Evolutionary conservation across 2,888 invertebrate genomes (phyloP).

Genomic region (Sesamia inferens): DNA sequence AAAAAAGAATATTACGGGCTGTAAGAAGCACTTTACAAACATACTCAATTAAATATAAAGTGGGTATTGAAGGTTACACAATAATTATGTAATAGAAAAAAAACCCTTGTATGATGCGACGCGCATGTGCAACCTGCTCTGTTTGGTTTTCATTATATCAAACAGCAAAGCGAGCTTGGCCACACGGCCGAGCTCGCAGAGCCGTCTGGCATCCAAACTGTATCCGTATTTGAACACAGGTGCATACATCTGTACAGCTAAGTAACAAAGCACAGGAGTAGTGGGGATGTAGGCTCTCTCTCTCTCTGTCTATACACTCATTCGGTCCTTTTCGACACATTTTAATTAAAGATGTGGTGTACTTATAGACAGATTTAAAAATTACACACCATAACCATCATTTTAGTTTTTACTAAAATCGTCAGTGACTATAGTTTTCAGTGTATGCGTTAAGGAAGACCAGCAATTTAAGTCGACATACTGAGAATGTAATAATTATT

Average conservation of each 20-base stretch:
- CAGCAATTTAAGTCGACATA: background rate
- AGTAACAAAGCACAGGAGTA: background rate
- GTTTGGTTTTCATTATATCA: background rate
- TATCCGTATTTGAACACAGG: background rate
- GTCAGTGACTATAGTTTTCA: background rate
- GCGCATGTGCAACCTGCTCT: background rate
- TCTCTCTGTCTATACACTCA: too few relatives aligned
- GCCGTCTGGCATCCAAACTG: constrained; percentile 19
- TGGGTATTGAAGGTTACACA: too few relatives aligned
- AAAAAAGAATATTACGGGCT: too few relatives aligned
- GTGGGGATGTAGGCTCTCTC: constrained; percentile 1
- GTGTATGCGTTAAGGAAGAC: background rate
- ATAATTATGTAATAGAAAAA: background rate
- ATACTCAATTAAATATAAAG: background rate
- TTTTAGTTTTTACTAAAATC: too few relatives aligned
- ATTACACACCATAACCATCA: too few relatives aligned
- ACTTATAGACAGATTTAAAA: background rate
- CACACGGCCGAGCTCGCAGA: constrained; percentile 28
- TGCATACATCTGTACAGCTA: constrained; percentile 22
- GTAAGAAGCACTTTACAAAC: background rate
- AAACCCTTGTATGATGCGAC: background rate
- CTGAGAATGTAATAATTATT: background rate
- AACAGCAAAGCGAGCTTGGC: constrained; percentile 33
- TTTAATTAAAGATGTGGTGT: background rate
- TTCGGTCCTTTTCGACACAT: background rate